Evolutionary conservation across 2,797 vertebrate genomes (phyloP), one percentile per base, ranked within the genome.

Genomic region (Hephaestus fuliginosus): DNA sequence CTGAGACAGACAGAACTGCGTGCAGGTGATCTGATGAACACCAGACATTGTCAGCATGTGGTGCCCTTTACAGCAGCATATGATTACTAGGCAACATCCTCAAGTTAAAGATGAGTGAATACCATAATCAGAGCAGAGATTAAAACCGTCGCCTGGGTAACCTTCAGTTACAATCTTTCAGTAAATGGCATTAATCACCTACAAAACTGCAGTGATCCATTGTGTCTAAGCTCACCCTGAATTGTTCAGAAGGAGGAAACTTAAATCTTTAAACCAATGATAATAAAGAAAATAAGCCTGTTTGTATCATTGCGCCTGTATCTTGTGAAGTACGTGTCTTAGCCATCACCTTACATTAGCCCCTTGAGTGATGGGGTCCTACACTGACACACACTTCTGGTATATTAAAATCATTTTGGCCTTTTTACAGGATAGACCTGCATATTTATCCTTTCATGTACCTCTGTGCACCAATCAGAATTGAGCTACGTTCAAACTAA

Each of bases 391-490:
- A 39, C 7, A 67, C 41, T 36, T 52, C 25, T 53, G 3, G 17
- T 13, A 28, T 60, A 17, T n/a, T 6, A 5, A 2, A 52, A 25
- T 11, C 5, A 70, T 57, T 69, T 51, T 20, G 4, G 1, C 11
- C 10, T 44, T 56, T 64, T 74, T 5, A 30, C 18, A 36, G n/a
- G 14, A 58, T 15, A 64, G 8, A 65, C 52, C 33, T 74, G 41
- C 44, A 33, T 57, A 39, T n/a, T 51, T 58, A 7, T 69, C 48
- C 57, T 70, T 58, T 44, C 6, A 8, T 20, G 2, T 60, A 56
- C 11, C 25, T 44, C 33, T 11, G 5, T 70, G n/a, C 28, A n/a
- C n/a, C 39, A 52, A 12, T 64, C 13, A 25, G 28, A 2, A 51
- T 14, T 39, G 39, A 25, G 15, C 7, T 12, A 66, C 49, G 18